Percentiles rank a stretch among this genome's conserved stretches.
These are phyloP conservation scores for Tanypteryx hageni DNA, from an alignment of 2,888 invertebrate genomes.

Conservation along the genomic window DNA sequence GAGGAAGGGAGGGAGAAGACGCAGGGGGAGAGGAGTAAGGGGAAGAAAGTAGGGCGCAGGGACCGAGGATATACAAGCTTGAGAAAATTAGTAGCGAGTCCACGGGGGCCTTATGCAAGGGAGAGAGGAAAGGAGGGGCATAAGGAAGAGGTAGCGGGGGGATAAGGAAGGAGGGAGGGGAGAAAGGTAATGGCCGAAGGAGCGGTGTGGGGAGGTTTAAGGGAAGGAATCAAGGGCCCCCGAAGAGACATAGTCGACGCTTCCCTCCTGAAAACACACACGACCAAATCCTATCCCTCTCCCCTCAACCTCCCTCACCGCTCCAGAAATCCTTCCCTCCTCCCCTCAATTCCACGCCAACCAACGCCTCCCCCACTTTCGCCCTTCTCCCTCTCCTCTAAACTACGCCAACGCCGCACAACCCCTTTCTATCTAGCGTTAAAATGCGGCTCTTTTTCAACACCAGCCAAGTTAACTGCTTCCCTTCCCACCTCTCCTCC, in stretches of 20 bases:
- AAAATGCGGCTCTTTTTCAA: conserved; percentile 39
- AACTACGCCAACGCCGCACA: not conserved
- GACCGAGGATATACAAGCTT: not conserved
- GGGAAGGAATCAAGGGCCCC: conserved; percentile 52
- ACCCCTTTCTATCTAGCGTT: conserved; percentile 44
- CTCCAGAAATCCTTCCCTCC: not conserved
- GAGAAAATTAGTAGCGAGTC: conserved; percentile 21
- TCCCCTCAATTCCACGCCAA: not conserved
- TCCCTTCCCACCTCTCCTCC: not conserved
- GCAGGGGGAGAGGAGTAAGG: not conserved
- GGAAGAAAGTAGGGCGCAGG: not conserved
- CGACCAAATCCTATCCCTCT: not conserved
- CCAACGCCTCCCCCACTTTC: not conserved
- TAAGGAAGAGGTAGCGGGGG: not conserved
- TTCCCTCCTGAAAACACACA: not conserved
- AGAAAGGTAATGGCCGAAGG: not conserved
- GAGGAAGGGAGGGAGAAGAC: not conserved
- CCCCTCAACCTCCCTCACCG: not conserved
- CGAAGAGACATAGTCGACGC: conserved; percentile 31
- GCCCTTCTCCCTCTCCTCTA: not conserved
- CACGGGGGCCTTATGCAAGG: not conserved
- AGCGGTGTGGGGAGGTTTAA: not conserved
- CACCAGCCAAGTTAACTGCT: conserved; percentile 46
- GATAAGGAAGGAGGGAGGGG: not conserved
- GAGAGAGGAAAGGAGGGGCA: no score